phyloP scores from a whole-genome alignment of 2,888 invertebrate species.

The Julus scanicus region DNA sequence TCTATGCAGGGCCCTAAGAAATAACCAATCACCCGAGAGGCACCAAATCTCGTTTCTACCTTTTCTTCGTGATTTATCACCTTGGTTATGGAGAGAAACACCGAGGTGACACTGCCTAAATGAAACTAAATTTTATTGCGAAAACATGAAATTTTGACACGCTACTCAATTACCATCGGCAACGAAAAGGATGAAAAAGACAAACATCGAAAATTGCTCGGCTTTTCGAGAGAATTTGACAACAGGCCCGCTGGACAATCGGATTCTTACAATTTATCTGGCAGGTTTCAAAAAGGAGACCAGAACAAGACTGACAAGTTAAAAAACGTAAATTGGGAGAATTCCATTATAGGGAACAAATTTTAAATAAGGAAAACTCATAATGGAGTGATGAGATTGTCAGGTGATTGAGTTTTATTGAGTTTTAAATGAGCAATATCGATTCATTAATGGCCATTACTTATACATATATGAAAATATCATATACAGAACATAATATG shows the following conservation, averaged over 20 bases:
- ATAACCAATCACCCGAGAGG: not conserved
- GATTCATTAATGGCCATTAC: too few species aligned
- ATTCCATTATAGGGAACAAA: too few species aligned
- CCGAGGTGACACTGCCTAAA: not conserved
- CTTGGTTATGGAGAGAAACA: not conserved
- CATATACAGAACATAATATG: too few species aligned
- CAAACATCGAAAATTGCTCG: too few species aligned
- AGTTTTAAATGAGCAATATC: too few species aligned
- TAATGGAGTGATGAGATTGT: too few species aligned
- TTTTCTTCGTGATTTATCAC: slow-evolving; percentile 31
- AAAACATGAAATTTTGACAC: not conserved
- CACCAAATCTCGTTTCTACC: not conserved
- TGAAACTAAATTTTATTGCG: slow-evolving; percentile 14
- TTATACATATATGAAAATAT: too few species aligned
- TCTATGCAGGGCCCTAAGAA: not conserved
- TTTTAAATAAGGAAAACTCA: too few species aligned
- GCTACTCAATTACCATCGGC: not conserved
- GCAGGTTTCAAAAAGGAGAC: too few species aligned
- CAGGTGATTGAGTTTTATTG: too few species aligned
- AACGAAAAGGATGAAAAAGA: not conserved
- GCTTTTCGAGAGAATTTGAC: not conserved
- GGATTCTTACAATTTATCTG: not conserved
- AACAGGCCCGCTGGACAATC: not conserved
- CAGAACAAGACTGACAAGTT: too few species aligned
- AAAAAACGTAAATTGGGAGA: too few species aligned